Conservation (phyloP, 1,140 invertebrate genomes). For the Zaprionus tsacasi region DNA sequence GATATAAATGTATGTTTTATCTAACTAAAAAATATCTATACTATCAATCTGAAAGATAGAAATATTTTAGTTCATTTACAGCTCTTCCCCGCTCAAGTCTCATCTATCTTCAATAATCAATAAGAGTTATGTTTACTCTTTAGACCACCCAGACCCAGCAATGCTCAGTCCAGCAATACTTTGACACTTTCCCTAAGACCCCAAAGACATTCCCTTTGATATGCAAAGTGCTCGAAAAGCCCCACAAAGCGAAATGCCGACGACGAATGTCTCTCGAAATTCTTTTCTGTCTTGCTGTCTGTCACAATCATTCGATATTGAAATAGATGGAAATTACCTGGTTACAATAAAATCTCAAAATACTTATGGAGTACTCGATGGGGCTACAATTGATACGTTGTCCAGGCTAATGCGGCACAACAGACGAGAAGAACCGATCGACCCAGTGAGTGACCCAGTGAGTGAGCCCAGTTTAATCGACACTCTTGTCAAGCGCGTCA, state of each 20-base stretch:
- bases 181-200: constrained; percentile 59
- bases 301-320: constrained; percentile 65
- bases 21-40: too few relatives aligned
- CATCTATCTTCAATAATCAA: not conserved
- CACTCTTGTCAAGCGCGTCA: constrained; percentile 74
- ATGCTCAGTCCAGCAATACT: constrained; percentile 46
- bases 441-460: not conserved
- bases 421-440: constrained; percentile 36
- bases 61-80: not conserved
- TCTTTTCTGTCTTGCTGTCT: constrained; percentile 52
- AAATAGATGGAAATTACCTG: constrained; percentile 65
- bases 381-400: constrained; percentile 1
- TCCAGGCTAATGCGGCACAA: constrained; percentile 34
- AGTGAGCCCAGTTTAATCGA: constrained; percentile 58
- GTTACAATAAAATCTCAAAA: not conserved
- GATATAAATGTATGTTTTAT: too few relatives aligned
- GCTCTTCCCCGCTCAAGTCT: not conserved
- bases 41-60: too few relatives aligned
- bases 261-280: constrained; percentile 20
- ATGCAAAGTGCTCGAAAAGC: constrained; percentile 69
- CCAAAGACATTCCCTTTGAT: constrained; percentile 60
- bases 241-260: constrained; percentile 57
- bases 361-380: constrained; percentile 4
- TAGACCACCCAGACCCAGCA: constrained; percentile 45
- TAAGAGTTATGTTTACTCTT: not conserved